Evolutionary conservation across 2,113 vertebrate species (phyloP), one percentile per base, ranked within the genome.

Genomic region (Apaloderma vittatum): DNA sequence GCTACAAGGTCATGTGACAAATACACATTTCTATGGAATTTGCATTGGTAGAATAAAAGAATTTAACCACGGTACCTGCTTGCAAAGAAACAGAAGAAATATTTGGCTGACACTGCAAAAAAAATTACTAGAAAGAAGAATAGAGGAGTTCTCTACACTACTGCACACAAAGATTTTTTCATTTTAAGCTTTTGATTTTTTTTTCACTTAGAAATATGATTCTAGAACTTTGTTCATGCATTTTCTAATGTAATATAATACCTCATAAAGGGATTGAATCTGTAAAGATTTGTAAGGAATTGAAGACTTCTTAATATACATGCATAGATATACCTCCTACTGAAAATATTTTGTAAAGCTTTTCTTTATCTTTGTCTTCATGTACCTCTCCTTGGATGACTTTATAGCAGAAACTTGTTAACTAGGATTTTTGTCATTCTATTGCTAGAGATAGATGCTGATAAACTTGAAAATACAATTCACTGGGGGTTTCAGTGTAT

Each of bases 401-500:
- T 86, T 76, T 32, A 51, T 32, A 63, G 49, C 20, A 63, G 37
- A 67, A 79, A 72, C 15, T 23, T 45, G 7, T 68, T 72, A 75
- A 77, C 23, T 65, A 32, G 26, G 12, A n/a, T 68, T 91, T 88
- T 76, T 91, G 48, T 91, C 3, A 3, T 73, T 77, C 27, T 49
- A 2, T 19, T 71, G 21, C 11, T 75, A 83, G 30, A 71, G 23
- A 76, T 17, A 37, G 12, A 29, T 76, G 15, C 8, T 58, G 58
- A 6, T 32, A 71, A 82, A 11, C 34, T 72, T 79, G 52, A 82
- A 92, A 82, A 61, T 51, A 21, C 5, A 34, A 16, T 66, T 52
- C 40, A 11, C 10, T 32, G 0, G 0, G 3, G 40, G 43, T 66
- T 78, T 49, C 20, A 9, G 26, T 2, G 3, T 40, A 40, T 76